Conservation (phyloP, 2,888 invertebrate species). For the Chymomyza procnemis region DNA sequence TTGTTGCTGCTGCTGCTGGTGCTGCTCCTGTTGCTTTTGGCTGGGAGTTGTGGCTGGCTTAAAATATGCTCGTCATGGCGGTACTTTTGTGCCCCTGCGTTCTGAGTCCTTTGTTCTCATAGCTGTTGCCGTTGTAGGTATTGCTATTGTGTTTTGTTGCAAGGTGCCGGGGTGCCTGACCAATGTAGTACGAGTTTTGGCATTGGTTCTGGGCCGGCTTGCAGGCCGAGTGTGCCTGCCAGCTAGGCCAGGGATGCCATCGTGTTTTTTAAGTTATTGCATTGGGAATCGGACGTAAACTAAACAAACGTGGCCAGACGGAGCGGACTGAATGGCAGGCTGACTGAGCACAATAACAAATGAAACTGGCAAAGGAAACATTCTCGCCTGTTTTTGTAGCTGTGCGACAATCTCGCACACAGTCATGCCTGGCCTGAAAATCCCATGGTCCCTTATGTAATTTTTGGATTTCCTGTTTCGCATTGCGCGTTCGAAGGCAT, state of each 20-base stretch:
- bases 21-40: constrained; percentile 49
- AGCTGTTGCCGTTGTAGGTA: constrained; percentile 44
- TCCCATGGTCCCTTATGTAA: constrained; percentile 77
- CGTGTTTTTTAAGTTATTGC: constrained; percentile 76
- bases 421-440: constrained; percentile 52
- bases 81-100: constrained; percentile 62
- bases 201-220: constrained; percentile 43
- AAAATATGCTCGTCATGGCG: constrained; percentile 75
- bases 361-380: constrained; percentile 42
- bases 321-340: constrained; percentile 7
- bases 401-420: constrained; percentile 43
- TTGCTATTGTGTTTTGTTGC: constrained; percentile 8
- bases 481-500: constrained; percentile 1
- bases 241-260: constrained; percentile 53
- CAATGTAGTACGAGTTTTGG: constrained; percentile 15
- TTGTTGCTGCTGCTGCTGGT: constrained; percentile 16
- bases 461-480: constrained; percentile 71
- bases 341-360: constrained; percentile 61
- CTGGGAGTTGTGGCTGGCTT: constrained; percentile 54
- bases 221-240: constrained; percentile 29
- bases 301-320: constrained; percentile 60
- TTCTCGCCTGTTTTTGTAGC: constrained; percentile 18
- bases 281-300: constrained; percentile 73
- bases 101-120: constrained; percentile 24
- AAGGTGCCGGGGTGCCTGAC: constrained; percentile 50